Percentiles rank a stretch among this genome's conserved stretches.
Evolutionary conservation across 2,113 vertebrate genomes (phyloP).

Genomic region (Pteruthius melanotis): DNA sequence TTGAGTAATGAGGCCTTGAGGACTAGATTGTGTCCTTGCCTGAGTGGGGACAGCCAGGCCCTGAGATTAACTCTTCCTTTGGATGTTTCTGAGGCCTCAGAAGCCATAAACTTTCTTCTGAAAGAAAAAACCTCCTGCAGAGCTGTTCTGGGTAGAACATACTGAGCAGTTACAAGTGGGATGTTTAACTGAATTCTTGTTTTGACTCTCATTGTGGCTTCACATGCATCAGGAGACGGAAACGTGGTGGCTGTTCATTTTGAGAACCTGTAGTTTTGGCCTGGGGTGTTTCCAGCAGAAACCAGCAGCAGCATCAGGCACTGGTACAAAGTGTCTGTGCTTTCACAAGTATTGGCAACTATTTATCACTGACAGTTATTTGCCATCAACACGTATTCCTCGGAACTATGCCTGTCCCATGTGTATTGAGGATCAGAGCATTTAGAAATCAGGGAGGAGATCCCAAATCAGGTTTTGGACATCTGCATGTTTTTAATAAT

Average conservation of each 20-base stretch:
- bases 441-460: neutral
- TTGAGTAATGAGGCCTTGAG: constrained; percentile 26
- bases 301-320: neutral
- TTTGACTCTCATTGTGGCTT: neutral
- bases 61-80: neutral
- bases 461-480: neutral
- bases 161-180: neutral
- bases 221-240: neutral
- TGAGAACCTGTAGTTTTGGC: neutral
- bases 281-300: neutral
- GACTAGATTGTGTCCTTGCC: neutral
- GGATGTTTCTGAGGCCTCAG: neutral
- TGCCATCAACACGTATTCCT: neutral
- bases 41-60: neutral
- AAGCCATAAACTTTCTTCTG: neutral
- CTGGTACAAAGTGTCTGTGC: neutral
- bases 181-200: neutral
- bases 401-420: accelerated
- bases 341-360: neutral
- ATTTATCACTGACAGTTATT: neutral
- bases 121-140: neutral
- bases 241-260: neutral
- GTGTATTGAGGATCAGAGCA: neutral
- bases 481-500: neutral
- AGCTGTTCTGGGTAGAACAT: neutral